Base-by-base conservation (phyloP, 2,888 invertebrate species). In the Drosophila nigricruria region DNA sequence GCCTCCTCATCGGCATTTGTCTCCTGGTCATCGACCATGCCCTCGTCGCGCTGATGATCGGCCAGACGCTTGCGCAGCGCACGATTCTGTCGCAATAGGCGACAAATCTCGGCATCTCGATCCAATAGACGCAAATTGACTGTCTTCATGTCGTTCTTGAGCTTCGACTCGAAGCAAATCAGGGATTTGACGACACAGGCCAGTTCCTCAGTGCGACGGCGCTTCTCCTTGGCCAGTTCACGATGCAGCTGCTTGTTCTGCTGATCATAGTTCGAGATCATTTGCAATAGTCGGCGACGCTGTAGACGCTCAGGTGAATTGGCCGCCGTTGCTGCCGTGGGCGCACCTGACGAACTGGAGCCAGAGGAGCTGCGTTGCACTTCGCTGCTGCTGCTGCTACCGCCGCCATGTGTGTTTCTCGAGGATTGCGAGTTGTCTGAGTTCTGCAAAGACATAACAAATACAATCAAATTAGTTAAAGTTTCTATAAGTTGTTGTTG, bases 171-270 rank as follows among this genome's bases (percentile, higher is more conserved):
- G 73, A 93, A 92, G 52, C 91, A 91, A 16, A 93, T 70, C 45
- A 93, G 79, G 27, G 93, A 93, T 67, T 93, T 93, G 38, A 92
- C 91, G n/a, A 93, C 91, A 70, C 90, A 90, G 47, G 92, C 90
- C 47, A 93, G 77, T 70, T 93, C 93, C 64, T 92, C 92, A 56
- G 87, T 90, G 56, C 93, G 92, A 1, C 92, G 90, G 12, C 91
- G 89, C 64, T 92, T 92, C 74, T 93, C 93, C 72, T 91, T 92
- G 78, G 91, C 90, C 73, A 93, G 68, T 59, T 93, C 93, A 23
- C 90, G 89, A 64, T 92, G 91, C 56, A 93, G 67, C 45, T 86
- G 79, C 68, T 92, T 91, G 65, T 92, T 92, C 75, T 93, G 91
- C 77, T 91, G 91, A 78, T 93, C 92, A 38, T 92, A 90, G 74